A percentile compares a stretch with the other conserved stretches of the same genome.
phyloP scores from a whole-genome alignment of 2,888 invertebrate species.

The Amiota mariae region DNA sequence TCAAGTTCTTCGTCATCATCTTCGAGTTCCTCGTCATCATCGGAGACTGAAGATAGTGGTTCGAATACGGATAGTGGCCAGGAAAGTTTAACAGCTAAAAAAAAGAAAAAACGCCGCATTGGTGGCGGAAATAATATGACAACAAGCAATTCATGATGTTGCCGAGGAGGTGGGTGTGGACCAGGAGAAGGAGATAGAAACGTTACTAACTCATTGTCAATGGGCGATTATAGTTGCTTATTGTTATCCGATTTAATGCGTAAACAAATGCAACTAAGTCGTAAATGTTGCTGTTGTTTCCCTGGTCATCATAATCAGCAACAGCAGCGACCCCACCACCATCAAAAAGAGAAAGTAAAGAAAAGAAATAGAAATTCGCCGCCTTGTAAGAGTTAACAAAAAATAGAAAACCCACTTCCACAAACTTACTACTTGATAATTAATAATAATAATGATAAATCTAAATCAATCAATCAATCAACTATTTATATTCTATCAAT shows the following conservation, averaged over 20 bases:
- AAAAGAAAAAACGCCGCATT: slow-evolving; percentile 82
- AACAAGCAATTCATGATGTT: slow-evolving; percentile 64
- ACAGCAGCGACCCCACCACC: slow-evolving; percentile 32
- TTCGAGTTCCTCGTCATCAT: slow-evolving; percentile 74
- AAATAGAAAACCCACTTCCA: not conserved
- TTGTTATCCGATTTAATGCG: slow-evolving; percentile 54
- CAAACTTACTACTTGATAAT: too few species aligned
- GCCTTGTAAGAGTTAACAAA: slow-evolving; percentile 51
- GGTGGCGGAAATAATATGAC: slow-evolving; percentile 60
- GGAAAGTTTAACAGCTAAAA: slow-evolving; percentile 90
- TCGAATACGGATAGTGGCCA: slow-evolving; percentile 87
- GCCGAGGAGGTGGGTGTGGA: slow-evolving; percentile 27
- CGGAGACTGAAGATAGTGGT: slow-evolving; percentile 73
- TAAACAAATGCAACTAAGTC: slow-evolving; percentile 49
- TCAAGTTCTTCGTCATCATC: slow-evolving; percentile 84
- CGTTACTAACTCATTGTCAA: slow-evolving; percentile 18
- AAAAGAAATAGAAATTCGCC: not conserved
- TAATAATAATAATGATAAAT: too few species aligned
- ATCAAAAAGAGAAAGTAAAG: slow-evolving; percentile 19
- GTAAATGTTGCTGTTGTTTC: slow-evolving; percentile 44
- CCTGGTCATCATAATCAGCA: not conserved
- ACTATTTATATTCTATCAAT: not conserved
- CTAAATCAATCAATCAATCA: too few species aligned
- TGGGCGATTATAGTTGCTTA: slow-evolving; percentile 38
- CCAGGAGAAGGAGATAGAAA: not conserved